Percentiles rank a stretch among this genome's conserved stretches.
Evolutionary conservation across 2,888 invertebrate species (phyloP).

Genomic region (Tethea ocularis): DNA sequence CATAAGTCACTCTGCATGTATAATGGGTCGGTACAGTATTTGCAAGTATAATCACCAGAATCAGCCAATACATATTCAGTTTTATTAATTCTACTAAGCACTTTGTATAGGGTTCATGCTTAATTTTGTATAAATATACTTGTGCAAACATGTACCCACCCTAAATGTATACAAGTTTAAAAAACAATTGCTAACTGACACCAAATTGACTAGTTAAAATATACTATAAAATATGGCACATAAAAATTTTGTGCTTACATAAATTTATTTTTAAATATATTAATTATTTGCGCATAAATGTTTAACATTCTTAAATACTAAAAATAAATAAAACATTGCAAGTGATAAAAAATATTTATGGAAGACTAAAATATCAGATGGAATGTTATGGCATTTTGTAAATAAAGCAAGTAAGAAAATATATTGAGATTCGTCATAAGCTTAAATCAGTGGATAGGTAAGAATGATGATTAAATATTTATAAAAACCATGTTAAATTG

Average conservation of each 20-base stretch:
- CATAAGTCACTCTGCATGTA: background rate
- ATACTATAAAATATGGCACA: slow-evolving; percentile 35
- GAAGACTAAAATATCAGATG: slow-evolving; percentile 41
- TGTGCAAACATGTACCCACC: background rate
- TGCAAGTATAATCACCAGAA: background rate
- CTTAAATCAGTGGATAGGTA: background rate
- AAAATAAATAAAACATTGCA: slow-evolving; percentile 21
- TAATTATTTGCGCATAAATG: slow-evolving; percentile 27
- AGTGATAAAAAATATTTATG: slow-evolving; percentile 19
- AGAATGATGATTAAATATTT: slow-evolving; percentile 13
- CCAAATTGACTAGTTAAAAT: slow-evolving; percentile 32
- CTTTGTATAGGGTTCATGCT: too few species aligned
- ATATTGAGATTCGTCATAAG: slow-evolving; percentile 28
- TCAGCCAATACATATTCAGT: too few species aligned
- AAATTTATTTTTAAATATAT: slow-evolving; percentile 13
- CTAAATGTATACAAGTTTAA: background rate
- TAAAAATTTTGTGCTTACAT: slow-evolving; percentile 15
- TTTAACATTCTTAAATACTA: slow-evolving; percentile 30
- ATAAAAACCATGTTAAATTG: background rate
- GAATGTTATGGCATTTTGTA: slow-evolving; percentile 30
- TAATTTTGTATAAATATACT: background rate
- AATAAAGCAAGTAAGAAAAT: slow-evolving; percentile 4
- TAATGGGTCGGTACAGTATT: background rate
- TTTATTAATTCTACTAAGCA: too few species aligned
- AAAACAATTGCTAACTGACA: slow-evolving; percentile 14